A percentile compares a stretch with the other conserved stretches of the same genome.
These are phyloP conservation scores for Silurus asotus DNA, from an alignment of 2,113 vertebrate species.

Conservation along the genomic window DNA sequence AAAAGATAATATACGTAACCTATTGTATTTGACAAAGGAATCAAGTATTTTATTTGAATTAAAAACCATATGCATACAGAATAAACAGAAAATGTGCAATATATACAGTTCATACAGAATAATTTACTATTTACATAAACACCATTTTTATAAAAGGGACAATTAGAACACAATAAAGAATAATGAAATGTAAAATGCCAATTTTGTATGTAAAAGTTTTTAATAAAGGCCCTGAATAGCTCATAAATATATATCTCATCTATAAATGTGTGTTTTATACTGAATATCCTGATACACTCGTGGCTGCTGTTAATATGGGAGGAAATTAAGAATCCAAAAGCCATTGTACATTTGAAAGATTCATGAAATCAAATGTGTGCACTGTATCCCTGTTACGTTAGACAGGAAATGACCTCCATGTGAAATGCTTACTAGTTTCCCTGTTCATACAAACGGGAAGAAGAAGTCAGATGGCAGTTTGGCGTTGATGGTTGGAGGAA, in stretches of 20 bases:
- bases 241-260: neutral
- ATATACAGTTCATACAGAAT: neutral
- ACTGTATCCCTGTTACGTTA: neutral
- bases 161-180: neutral
- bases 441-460: slow-evolving; percentile 84
- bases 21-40: neutral
- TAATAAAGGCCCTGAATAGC: too few relatives aligned
- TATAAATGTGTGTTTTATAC: neutral
- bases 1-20: neutral
- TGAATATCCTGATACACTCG: neutral
- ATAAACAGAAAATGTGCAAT: neutral
- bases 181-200: neutral
- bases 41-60: neutral
- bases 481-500: slow-evolving; percentile 80
- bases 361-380: neutral
- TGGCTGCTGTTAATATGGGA: neutral
- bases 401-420: slow-evolving; percentile 43
- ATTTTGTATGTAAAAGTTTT: neutral
- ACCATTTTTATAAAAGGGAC: neutral
- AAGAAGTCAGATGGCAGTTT: slow-evolving; percentile 90
- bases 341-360: neutral
- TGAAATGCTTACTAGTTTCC: neutral
- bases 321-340: neutral
- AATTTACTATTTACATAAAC: neutral
- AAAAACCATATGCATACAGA: neutral